Evolutionary conservation across 30 jellyfish, hydroid and myxozoan species (phyloP).

Genomic region (Morbakka virulenta): DNA sequence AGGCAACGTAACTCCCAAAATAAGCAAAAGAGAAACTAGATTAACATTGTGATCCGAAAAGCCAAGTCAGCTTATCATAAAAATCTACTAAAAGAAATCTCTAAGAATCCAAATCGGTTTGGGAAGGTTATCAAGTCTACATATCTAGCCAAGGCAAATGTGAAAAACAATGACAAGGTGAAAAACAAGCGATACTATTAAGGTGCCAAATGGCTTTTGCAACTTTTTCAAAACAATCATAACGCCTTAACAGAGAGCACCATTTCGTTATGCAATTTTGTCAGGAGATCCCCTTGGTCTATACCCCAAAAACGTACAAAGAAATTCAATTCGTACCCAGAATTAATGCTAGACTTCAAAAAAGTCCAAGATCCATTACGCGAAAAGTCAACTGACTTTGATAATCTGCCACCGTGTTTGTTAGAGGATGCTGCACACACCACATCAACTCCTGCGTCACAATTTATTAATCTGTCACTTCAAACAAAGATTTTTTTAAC

Average conservation of each 20-base stretch:
- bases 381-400: constrained; percentile 34
- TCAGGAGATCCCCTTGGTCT: constrained; percentile 22
- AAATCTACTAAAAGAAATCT: constrained; percentile 6
- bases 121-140: constrained; percentile 16
- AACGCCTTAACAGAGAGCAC: constrained; percentile 19
- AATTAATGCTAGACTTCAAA: constrained; percentile 8
- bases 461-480: constrained; percentile 28
- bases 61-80: constrained; percentile 16
- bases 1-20: too few relatives aligned
- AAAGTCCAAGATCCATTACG: too few relatives aligned
- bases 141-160: constrained; percentile 14
- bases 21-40: too few relatives aligned
- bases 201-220: constrained; percentile 9
- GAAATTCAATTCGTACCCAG: constrained; percentile 28
- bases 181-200: constrained; percentile 4
- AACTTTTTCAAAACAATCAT: constrained; percentile 19
- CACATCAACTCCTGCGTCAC: constrained; percentile 21
- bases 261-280: constrained; percentile 31
- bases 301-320: constrained; percentile 4
- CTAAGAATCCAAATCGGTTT: not conserved
- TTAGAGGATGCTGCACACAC: constrained; percentile 31
- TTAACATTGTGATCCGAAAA: constrained; percentile 19
- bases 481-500: constrained; percentile 14
- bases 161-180: too few relatives aligned
- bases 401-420: constrained; percentile 45